phyloP scores from a whole-genome alignment of 2,888 invertebrate species.

The Eristalinus aeneus region DNA sequence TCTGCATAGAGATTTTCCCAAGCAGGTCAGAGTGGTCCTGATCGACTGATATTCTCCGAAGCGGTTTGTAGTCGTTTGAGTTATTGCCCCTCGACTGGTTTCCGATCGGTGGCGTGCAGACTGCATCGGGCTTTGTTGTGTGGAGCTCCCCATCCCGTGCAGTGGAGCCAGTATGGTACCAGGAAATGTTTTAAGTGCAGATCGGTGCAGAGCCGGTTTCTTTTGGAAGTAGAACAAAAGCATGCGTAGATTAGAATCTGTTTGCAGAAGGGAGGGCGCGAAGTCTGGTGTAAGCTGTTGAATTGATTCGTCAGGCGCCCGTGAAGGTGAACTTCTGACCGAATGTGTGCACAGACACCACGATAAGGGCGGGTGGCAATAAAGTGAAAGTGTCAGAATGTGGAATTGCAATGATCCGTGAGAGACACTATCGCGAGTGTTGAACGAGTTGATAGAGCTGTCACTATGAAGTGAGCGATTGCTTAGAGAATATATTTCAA shows the following conservation, averaged over 20 bases:
- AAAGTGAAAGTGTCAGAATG: background rate
- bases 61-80: background rate
- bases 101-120: background rate
- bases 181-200: background rate
- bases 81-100: constrained; percentile 3
- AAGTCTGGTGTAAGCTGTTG: background rate
- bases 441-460: background rate
- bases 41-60: background rate
- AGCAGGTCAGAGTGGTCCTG: background rate
- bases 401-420: background rate
- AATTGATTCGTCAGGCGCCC: background rate
- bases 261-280: background rate
- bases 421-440: background rate
- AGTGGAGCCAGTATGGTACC: background rate
- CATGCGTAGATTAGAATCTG: background rate
- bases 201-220: background rate
- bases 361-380: background rate
- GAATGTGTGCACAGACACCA: background rate
- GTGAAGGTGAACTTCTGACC: background rate
- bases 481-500: no score
- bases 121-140: background rate
- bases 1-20: background rate
- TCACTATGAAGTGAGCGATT: background rate
- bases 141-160: background rate
- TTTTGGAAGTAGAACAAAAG: background rate